Evolutionary conservation across 37 sponge, comb jelly and placozoan species (phyloP), one percentile per base, ranked within the genome.

Genomic region (Ianthella basta): DNA sequence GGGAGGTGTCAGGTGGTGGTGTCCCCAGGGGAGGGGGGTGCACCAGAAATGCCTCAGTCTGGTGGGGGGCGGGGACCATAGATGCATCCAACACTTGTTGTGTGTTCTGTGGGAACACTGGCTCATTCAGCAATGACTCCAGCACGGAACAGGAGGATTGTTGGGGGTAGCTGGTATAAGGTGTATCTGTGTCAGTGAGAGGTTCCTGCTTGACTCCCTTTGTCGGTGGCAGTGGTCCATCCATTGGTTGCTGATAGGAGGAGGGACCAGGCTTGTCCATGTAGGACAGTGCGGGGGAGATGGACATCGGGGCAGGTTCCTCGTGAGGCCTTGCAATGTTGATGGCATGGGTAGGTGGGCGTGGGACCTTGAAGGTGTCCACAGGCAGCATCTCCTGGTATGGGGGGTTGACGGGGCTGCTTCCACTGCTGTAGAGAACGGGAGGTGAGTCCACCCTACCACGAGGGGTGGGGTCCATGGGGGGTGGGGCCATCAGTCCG

Each of bases 1-100:
- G 12, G 39, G 23, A 20, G 8, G 40, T 15, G 41, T 72, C 73
- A 12, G 73, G 35, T 10, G 12, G 29, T 8, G 13, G 66, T 20
- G 13, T 24, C 20, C 23, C 20, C 12, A 13, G 23, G 39, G 16
- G 16, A 72, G 8, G 10, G 19, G 73, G 73, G n/a, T n/a, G n/a
- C n/a, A n/a, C n/a, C n/a, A n/a, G n/a, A n/a, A n/a, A 19, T 80
- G 15, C 81, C 81, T 6, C 87, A n/a, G 59, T 68, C 72, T 32
- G 81, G 72, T 23, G 81, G 81, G 27, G 87, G 87, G 56, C 73
- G 55, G 3, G 79, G 55, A 3, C n/a, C n/a, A n/a, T n/a, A n/a
- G n/a, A n/a, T n/a, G n/a, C n/a, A n/a, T n/a, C n/a, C n/a, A n/a
- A n/a, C n/a, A n/a, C n/a, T n/a, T n/a, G n/a, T n/a, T n/a, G n/a